Conservation (phyloP, 1,140 invertebrate species). For the Atta colombica region DNA sequence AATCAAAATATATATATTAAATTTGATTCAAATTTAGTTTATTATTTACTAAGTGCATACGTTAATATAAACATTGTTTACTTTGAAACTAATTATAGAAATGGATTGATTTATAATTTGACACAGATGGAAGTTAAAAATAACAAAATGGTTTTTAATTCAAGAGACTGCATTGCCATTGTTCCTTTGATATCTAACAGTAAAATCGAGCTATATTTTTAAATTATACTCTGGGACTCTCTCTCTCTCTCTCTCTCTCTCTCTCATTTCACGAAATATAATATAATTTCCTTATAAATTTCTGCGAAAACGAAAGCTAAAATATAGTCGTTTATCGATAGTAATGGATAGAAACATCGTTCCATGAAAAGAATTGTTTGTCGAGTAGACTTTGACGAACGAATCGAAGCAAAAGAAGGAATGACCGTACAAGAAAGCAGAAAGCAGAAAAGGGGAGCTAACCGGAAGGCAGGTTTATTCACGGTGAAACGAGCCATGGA, state of each 20-base stretch:
- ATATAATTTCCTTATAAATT: not conserved
- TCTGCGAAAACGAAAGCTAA: not conserved
- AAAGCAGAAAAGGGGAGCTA: constrained; percentile 46
- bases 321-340: not conserved
- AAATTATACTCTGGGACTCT: not conserved
- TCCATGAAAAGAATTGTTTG: constrained; percentile 17
- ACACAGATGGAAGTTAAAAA: too few species aligned
- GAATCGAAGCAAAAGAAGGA: constrained; percentile 1
- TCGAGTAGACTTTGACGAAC: constrained; percentile 14
- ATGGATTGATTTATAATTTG: too few species aligned
- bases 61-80: too few species aligned
- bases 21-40: too few species aligned
- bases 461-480: constrained; percentile 58
- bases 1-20: too few species aligned
- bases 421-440: not conserved
- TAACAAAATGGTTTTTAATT: too few species aligned
- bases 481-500: constrained; percentile 74
- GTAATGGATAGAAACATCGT: not conserved
- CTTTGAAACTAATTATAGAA: too few species aligned
- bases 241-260: not conserved
- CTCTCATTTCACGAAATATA: not conserved
- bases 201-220: not conserved
- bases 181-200: too few species aligned
- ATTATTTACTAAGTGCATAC: too few species aligned
- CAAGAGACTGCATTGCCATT: too few species aligned